Evolutionary conservation across 2,113 vertebrate species (phyloP), one percentile per base, ranked within the genome.

Genomic region (Sinocyclocheilus grahami): DNA sequence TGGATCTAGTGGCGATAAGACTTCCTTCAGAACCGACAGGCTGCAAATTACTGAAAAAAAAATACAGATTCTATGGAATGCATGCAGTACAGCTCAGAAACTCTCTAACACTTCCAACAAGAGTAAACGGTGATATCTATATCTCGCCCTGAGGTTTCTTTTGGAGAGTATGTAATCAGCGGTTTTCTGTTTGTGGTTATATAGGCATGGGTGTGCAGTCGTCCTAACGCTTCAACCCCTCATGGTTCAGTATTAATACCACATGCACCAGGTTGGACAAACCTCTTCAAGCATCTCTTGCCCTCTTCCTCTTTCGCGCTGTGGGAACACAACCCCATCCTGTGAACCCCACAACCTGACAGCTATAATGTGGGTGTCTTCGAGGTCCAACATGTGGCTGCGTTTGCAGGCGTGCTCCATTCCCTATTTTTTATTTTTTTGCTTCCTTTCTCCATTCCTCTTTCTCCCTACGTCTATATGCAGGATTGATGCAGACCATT

Each of bases 301-400:
- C 60, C 22, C 78, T 42, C 63, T 62, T 65, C 22, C 75, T 62
- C 69, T 65, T 33, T 78, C 16, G 3, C 55, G 39, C n/a, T 78
- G 86, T 82, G 65, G 79, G 84, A 85, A 79, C 62, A 60, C 78
- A 53, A 60, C 48, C 33, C 75, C 78, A 87, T 89, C 79, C 80
- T 85, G 77, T 86, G 82, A 87, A 82, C 82, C 69, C 77, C 9
- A 71, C 88, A 76, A 81, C 77, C 88, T 87, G 82, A 89, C 87
- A 86, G 75, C 83, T 65, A 42, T n/a, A 87, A 78, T 76, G 60
- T 55, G 22, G 71, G 84, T 75, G 81, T 84, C 81, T 87, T 60
- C 69, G 74, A 82, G 84, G 85, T 85, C 84, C 81, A 83, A 86
- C 84, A 89, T 89, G 86, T 89, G 88, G 86, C 84, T 84, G 78